Conservation (phyloP, 1,140 invertebrate species). For the Cydia splendana region DNA sequence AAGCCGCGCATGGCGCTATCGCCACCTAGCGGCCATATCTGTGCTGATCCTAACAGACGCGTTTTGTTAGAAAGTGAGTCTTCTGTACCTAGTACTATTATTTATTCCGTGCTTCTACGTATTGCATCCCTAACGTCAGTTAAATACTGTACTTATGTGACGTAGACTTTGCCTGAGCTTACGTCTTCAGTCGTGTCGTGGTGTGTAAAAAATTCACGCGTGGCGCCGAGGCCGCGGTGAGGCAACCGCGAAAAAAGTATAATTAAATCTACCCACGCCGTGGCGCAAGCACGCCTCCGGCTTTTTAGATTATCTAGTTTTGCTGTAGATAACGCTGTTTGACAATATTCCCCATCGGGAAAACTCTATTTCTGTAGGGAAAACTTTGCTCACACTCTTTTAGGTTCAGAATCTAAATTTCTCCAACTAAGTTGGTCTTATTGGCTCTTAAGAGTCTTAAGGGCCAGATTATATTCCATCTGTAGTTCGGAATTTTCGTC, state of each 20-base stretch:
- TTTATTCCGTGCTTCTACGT: too few species aligned
- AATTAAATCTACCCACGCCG: constrained; percentile 74
- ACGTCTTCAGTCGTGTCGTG: constrained; percentile 5
- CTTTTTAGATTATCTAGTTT: constrained; percentile 64
- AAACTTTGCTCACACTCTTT: neutral
- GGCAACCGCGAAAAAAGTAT: constrained; percentile 68
- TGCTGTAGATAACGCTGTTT: constrained; percentile 55
- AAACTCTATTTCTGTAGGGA: neutral
- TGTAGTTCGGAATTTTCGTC: too few species aligned
- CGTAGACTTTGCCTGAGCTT: neutral
- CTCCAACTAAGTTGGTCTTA: too few species aligned
- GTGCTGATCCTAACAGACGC: too few species aligned
- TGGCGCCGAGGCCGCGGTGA: constrained; percentile 43
- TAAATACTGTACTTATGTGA: neutral
- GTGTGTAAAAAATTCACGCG: constrained; percentile 22
- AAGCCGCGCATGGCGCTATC: too few species aligned
- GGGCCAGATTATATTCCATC: too few species aligned
- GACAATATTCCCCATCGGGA: constrained; percentile 34
- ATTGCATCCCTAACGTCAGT: too few species aligned
- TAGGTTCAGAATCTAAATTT: neutral
- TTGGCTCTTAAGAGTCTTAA: too few species aligned
- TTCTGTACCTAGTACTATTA: too few species aligned
- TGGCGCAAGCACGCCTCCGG: constrained; percentile 71
- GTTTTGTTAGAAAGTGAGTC: too few species aligned
- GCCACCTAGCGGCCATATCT: too few species aligned